Evolutionary conservation across 2,797 vertebrate species (phyloP).

Genomic region (Sebastes minor): DNA sequence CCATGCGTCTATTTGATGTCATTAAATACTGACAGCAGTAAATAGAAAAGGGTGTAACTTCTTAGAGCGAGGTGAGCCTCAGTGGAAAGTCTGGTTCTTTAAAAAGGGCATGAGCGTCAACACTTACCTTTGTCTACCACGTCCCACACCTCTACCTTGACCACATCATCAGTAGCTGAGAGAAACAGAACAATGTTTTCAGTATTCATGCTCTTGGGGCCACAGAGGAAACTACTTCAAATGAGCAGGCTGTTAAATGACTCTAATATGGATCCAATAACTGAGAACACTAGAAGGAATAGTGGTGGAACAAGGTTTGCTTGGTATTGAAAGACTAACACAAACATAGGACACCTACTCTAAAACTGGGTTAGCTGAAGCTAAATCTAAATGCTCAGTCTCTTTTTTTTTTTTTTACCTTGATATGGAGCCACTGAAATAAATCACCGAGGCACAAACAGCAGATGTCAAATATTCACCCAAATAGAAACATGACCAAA

Average conservation of each 20-base stretch:
- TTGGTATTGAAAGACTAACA: neutral
- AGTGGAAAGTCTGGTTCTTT: neutral
- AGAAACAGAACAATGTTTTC: constrained; percentile 22
- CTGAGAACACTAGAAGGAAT: neutral
- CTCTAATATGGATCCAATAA: constrained; percentile 7
- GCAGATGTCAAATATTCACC: constrained; percentile 45
- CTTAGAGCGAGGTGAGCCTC: neutral
- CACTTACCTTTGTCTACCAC: constrained; percentile 98
- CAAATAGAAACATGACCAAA: neutral
- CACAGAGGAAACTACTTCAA: neutral
- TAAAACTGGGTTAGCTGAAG: constrained; percentile 15
- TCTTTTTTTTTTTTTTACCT: constrained; percentile 65
- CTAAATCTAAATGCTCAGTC: constrained; percentile 32
- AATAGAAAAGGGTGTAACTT: neutral
- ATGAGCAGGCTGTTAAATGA: constrained; percentile 1
- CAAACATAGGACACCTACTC: constrained; percentile 29
- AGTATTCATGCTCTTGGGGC: neutral
- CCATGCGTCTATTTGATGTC: constrained; percentile 10
- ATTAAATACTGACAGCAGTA: constrained; percentile 21
- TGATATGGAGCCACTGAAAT: constrained; percentile 81
- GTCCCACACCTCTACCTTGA: constrained; percentile 99
- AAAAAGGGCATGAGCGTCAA: neutral
- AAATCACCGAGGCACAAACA: constrained; percentile 55
- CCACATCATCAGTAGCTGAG: constrained; percentile 96
- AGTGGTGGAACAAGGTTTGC: neutral